Conservation (phyloP, 2,888 invertebrate genomes). For the Rhorus exstirpatorius region DNA sequence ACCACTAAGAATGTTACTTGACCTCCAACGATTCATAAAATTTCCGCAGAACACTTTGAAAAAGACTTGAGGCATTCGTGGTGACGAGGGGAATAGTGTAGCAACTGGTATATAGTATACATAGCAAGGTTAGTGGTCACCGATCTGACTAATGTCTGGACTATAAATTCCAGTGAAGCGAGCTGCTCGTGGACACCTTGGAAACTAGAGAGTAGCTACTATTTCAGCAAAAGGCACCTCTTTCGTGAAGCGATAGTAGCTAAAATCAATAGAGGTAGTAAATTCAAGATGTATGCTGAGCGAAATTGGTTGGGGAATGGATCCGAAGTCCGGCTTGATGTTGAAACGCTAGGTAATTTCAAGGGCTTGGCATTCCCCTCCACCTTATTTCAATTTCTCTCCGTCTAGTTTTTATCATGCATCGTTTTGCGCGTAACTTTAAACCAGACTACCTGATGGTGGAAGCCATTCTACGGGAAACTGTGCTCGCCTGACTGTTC, state of each 20-base stretch:
- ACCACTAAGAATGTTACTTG: too few species aligned
- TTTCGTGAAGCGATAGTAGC: conserved; percentile 14
- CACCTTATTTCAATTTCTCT: conserved; percentile 47
- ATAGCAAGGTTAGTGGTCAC: conserved; percentile 29
- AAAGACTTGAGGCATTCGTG: conserved; percentile 20
- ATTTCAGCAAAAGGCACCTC: conserved; percentile 1
- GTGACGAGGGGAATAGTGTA: neutral
- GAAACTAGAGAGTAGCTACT: conserved; percentile 12
- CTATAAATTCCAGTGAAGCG: conserved; percentile 56
- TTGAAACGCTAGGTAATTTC: conserved; percentile 71
- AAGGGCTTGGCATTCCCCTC: conserved; percentile 51
- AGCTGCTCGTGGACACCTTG: conserved; percentile 11
- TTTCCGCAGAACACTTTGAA: conserved; percentile 21
- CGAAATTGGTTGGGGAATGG: conserved; percentile 18
- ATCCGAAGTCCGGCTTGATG: conserved; percentile 62
- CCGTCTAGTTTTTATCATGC: conserved; percentile 37
- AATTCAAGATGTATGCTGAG: conserved; percentile 70
- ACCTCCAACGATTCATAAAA: neutral
- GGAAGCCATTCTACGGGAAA: conserved; percentile 61
- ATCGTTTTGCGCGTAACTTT: conserved; percentile 67
- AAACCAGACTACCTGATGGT: conserved; percentile 68
- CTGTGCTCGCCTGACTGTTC: neutral
- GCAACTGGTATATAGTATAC: conserved; percentile 12
- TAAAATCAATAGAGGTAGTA: conserved; percentile 61
- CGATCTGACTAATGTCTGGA: conserved; percentile 34